Base-by-base conservation (phyloP, 2,113 vertebrate genomes). In the Brachirus orientalis region DNA sequence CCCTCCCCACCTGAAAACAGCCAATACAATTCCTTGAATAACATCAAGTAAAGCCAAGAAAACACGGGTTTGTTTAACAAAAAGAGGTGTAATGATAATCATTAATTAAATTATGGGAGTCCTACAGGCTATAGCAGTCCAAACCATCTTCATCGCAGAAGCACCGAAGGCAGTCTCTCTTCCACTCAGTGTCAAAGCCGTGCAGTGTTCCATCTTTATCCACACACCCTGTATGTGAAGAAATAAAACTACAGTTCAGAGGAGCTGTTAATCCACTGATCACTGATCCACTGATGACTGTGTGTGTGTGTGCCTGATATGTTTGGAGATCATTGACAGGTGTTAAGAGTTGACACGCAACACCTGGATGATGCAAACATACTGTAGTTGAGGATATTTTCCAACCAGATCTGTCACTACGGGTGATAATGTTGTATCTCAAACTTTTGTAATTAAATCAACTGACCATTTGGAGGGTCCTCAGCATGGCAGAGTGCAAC, bases 91-190 rank as follows among this genome's bases (percentile, higher is more conserved):
- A 40, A 20, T 41, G 10, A 40, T 45, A 1, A 33, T 6, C 4
- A 19, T 40, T 6, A 64, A 54, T 60, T 6, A 53, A 50, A 61
- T 6, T 9, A 40, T 16, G 12, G 51, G 64, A 36, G 22, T 72
- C 76, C 69, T 82, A 87, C 83, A 0, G 44, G 72, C 0, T 61
- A 19, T 75, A 85, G 66, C 79, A 86, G 65, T 38, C 51, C 17
- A 80, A 1, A 16, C 69, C 72, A 0, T 57, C 3, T 0, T 0
- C 0, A 0, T 47, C 10, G 17, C 86, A 89, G 16, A 55, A 69
- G 63, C 85, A 88, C 0, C 7, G 11, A 1, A 41, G 33, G 77
- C 85, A 86, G 77, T 82, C 40, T 17, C 2, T 75, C 12, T 18
- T 17, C 84, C 83, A 88, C 1, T 47, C 1, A 22, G 75, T 53